phyloP scores from a whole-genome alignment of 2,113 vertebrate genomes.

The Oncorhynchus clarkii region DNA sequence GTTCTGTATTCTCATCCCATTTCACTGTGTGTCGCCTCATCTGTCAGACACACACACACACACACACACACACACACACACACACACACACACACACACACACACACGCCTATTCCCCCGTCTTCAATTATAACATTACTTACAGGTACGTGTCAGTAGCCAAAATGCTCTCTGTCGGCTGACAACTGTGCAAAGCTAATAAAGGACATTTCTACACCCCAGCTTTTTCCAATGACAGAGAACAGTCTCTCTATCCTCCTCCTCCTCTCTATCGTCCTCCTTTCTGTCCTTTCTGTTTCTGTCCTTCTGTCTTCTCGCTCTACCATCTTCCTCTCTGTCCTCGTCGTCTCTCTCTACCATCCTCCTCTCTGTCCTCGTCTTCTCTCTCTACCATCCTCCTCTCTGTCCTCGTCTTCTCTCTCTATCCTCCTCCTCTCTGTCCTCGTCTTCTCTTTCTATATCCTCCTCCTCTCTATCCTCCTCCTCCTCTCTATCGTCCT shows the following conservation, averaged over 20 bases:
- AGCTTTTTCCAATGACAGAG: neutral
- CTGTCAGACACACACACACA: neutral
- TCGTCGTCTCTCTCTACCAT: too few species aligned
- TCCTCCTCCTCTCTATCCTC: too few species aligned
- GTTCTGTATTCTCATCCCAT: too few species aligned
- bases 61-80: neutral
- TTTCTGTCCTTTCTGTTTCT: neutral
- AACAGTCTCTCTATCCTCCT: neutral
- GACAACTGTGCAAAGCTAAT: slow-evolving; percentile 48
- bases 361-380: too few species aligned
- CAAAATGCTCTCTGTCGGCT: slow-evolving; percentile 60
- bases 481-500: too few species aligned
- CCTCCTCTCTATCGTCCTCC: neutral
- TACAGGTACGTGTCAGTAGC: slow-evolving; percentile 62
- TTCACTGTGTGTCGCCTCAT: neutral
- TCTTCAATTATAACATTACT: slow-evolving; percentile 61
- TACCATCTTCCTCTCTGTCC: too few species aligned
- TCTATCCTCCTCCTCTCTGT: too few species aligned
- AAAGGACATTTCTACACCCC: slow-evolving; percentile 47
- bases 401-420: too few species aligned
- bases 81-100: neutral
- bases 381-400: too few species aligned
- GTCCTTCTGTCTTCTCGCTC: too few species aligned
- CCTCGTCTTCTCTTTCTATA: too few species aligned
- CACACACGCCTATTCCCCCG: slow-evolving; percentile 20